Base-by-base conservation (phyloP, 2,797 vertebrate species). In the Gambusia yucatana region DNA sequence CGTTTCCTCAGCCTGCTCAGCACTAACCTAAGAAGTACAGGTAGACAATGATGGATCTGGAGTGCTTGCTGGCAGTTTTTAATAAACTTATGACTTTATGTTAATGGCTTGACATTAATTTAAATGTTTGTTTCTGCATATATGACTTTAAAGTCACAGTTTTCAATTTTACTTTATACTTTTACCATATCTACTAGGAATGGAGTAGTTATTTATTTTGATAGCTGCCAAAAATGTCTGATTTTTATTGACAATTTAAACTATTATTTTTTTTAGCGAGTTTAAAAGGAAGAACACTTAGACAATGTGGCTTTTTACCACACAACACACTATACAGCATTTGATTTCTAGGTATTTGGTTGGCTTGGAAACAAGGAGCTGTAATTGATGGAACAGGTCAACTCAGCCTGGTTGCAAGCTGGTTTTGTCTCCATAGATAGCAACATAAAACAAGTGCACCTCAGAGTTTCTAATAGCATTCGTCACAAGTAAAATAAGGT, bases 401-500 rank as follows among this genome's bases (percentile, higher is more conserved):
- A 91, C 93, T 95, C 95, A 92, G 97, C 94, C 87, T 94, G 89
- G 95, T 95, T 91, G 90, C 92, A 95, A 80, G 75, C 84, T 81
- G 74, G 94, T 93, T 95, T 96, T 96, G 84, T 91, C 87, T 96
- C 94, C 90, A 94, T 91, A 96, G 96, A 97, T 97, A 96, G 95
- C 33, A 75, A 94, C 94, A 95, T 96, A 75, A 5, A 36, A 52
- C 57, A 96, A 97, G 93, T 85, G 89, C 92, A 94, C 96, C 92
- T 88, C 95, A 91, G 95, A 95, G 93, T 89, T 94, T 94, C 94
- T 96, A 96, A 96, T 96, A 93, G 93, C 95, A 93, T 97, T 97
- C 96, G 96, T 97, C 96, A 96, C 96, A 95, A 96, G 92, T 93
- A 93, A 94, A 96, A 96, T 94, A 96, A 92, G 80, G 91, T 94